These are phyloP conservation scores for Drosophila siamana DNA, from an alignment of 2,888 invertebrate species.

Conservation along the genomic window DNA sequence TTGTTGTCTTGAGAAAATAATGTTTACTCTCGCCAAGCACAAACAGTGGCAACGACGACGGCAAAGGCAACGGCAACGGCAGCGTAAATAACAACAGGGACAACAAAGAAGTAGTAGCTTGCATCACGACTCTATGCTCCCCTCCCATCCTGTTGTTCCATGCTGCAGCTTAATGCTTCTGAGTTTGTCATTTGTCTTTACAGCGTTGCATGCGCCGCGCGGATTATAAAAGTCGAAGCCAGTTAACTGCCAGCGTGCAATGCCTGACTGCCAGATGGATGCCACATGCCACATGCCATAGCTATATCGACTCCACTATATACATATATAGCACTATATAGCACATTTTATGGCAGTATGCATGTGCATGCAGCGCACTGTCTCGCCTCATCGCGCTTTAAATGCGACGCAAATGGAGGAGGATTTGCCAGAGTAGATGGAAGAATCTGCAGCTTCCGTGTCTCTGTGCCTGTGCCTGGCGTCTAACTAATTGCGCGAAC, in stretches of 20 bases:
- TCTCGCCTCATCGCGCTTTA: slow-evolving; percentile 32
- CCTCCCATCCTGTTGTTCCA: neutral
- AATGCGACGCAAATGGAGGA: slow-evolving; percentile 57
- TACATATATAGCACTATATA: neutral
- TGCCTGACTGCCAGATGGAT: slow-evolving; percentile 45
- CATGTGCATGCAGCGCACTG: slow-evolving; percentile 1
- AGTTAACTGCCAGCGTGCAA: slow-evolving; percentile 69
- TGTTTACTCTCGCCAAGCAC: slow-evolving; percentile 69
- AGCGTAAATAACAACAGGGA: slow-evolving; percentile 36
- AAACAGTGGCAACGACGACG: slow-evolving; percentile 47
- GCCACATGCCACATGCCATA: slow-evolving; percentile 38
- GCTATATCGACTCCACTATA: slow-evolving; percentile 1
- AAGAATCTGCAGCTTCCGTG: neutral
- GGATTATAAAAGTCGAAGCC: slow-evolving; percentile 79
- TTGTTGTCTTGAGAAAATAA: slow-evolving; percentile 76
- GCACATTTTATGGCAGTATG: too few species aligned
- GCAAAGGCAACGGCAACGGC: slow-evolving; percentile 29
- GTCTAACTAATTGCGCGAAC: slow-evolving; percentile 75
- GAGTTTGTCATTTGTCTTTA: slow-evolving; percentile 78
- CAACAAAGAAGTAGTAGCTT: slow-evolving; percentile 44
- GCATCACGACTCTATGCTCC: neutral
- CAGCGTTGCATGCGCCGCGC: slow-evolving; percentile 65
- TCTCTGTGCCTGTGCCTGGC: slow-evolving; percentile 9
- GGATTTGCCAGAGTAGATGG: slow-evolving; percentile 52
- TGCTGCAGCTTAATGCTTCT: slow-evolving; percentile 72